phyloP scores from a whole-genome alignment of 2,113 vertebrate genomes.

The Oriolus oriolus region DNA sequence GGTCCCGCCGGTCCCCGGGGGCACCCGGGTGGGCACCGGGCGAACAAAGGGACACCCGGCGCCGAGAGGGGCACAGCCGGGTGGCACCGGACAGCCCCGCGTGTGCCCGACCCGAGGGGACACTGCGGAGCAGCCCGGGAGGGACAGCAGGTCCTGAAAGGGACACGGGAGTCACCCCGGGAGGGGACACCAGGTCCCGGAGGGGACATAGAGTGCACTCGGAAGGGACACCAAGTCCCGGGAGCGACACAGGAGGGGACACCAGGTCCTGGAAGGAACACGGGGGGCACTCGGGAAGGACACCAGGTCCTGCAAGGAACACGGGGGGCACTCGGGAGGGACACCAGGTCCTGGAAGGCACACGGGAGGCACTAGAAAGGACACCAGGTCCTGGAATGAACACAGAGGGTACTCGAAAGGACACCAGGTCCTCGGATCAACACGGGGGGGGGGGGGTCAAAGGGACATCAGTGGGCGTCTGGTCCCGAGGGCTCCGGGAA shows the following conservation, averaged over 20 bases:
- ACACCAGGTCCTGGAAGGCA: background rate
- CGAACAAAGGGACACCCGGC: background rate
- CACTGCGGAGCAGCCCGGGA: no score
- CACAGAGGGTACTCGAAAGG: fast-evolving
- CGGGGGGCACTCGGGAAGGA: background rate
- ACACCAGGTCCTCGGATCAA: background rate
- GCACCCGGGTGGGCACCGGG: no score
- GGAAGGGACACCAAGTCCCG: background rate
- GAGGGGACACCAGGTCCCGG: no score
- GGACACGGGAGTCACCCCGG: no score
- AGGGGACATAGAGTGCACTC: no score
- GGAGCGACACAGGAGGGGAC: background rate
- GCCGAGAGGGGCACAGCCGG: background rate
- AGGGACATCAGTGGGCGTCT: fast-evolving
- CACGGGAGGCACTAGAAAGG: fast-evolving
- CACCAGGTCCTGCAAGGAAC: background rate
- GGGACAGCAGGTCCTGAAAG: no score
- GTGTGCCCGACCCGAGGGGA: no score
- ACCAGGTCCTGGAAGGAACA: no score
- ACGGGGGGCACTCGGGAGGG: fast-evolving
- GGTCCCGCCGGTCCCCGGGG: background rate
- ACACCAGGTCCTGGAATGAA: fast-evolving
- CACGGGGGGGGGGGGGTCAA: fast-evolving
- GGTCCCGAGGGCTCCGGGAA: fast-evolving
- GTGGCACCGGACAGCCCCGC: background rate